These are phyloP conservation scores for Schlechtendalia chinensis DNA, from an alignment of 1,140 invertebrate genomes.

Conservation along the genomic window DNA sequence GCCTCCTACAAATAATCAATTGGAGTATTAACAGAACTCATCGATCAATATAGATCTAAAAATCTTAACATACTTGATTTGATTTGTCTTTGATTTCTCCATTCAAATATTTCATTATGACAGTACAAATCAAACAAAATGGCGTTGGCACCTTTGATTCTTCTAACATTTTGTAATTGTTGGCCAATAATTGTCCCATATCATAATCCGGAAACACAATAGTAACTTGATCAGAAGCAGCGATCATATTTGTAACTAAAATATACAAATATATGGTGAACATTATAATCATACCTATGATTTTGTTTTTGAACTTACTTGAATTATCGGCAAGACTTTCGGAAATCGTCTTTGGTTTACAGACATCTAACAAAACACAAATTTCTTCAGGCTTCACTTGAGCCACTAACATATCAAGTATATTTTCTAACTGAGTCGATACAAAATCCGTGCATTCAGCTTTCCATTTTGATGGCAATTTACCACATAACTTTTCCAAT, in stretches of 20 bases:
- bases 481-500: conserved; percentile 29
- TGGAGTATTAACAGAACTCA: not conserved
- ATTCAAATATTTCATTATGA: conserved; percentile 43
- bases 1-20: not conserved
- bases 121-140: conserved; percentile 5
- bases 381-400: conserved; percentile 45
- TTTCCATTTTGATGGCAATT: conserved; percentile 10
- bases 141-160: conserved; percentile 27
- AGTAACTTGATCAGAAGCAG: conserved; percentile 4
- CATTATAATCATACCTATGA: not conserved
- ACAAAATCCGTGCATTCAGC: conserved; percentile 6
- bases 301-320: not conserved
- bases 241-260: conserved; percentile 42
- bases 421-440: not conserved
- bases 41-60: too few species aligned
- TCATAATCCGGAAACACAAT: conserved; percentile 8
- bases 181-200: conserved; percentile 22
- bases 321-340: not conserved
- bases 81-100: not conserved
- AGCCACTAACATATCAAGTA: conserved; percentile 46
- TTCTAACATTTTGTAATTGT: conserved; percentile 34
- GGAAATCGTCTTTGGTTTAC: conserved; percentile 16
- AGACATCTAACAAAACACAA: conserved; percentile 33
- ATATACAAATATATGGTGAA: not conserved
- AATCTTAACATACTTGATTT: conserved; percentile 6